Percentiles rank a stretch among this genome's conserved stretches.
Evolutionary conservation across 2,113 vertebrate genomes (phyloP).

Genomic region (Anolis sagrei): DNA sequence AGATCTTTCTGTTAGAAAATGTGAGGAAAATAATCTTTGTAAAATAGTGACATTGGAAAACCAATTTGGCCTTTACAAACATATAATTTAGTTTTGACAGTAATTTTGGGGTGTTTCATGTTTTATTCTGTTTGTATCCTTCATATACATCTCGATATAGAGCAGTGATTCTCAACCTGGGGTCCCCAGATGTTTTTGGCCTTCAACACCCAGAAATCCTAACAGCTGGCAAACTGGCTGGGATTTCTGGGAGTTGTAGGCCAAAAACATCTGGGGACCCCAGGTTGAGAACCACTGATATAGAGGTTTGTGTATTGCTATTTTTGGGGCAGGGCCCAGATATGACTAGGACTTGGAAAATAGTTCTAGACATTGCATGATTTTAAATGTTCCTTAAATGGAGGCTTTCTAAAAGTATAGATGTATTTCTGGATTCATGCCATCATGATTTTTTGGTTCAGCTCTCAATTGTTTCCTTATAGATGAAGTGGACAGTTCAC

Average conservation of each 20-base stretch:
- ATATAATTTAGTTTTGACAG: not conserved
- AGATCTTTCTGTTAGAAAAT: not conserved
- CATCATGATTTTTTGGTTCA: not conserved
- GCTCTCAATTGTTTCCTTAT: slow-evolving; percentile 28
- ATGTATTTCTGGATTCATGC: not conserved
- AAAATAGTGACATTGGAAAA: not conserved
- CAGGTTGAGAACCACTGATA: too few relatives aligned
- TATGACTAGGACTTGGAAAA: too few relatives aligned
- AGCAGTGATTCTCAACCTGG: too few relatives aligned
- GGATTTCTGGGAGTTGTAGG: too few relatives aligned
- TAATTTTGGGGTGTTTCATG: not conserved
- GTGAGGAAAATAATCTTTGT: not conserved
- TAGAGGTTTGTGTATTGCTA: not conserved
- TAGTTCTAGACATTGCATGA: too few relatives aligned
- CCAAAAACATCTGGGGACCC: too few relatives aligned
- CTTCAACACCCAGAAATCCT: too few relatives aligned
- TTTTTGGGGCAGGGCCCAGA: not conserved
- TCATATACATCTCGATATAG: not conserved
- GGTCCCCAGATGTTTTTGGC: too few relatives aligned
- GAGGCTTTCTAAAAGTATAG: not conserved
- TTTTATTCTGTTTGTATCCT: not conserved
- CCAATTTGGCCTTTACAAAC: not conserved
- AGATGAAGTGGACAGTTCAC: slow-evolving; percentile 58
- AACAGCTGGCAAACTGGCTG: too few relatives aligned
- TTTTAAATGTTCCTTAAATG: not conserved